A percentile compares a stretch with the other conserved stretches of the same genome.
phyloP scores from a whole-genome alignment of 2,113 vertebrate genomes.

The Cyanocitta stelleri region DNA sequence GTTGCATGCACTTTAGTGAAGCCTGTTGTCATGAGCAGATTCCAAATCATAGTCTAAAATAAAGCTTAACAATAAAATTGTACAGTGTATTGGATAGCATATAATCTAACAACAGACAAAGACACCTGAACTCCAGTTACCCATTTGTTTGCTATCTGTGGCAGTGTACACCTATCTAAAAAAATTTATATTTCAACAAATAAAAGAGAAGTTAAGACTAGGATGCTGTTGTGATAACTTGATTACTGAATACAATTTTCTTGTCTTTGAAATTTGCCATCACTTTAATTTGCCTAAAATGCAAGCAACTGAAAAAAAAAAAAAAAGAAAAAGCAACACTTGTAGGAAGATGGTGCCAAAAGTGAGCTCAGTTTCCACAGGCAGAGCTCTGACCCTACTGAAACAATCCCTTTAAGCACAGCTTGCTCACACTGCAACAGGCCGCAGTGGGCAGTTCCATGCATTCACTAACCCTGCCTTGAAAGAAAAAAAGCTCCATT shows the following conservation, averaged over 20 bases:
- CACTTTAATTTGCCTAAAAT: background rate
- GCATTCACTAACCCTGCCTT: background rate
- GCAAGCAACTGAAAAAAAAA: background rate
- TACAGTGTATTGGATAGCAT: background rate
- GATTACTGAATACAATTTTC: background rate
- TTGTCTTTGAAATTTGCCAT: background rate
- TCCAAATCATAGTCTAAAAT: background rate
- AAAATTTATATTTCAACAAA: background rate
- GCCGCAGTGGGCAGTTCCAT: background rate
- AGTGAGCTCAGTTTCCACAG: background rate
- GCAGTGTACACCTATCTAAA: background rate
- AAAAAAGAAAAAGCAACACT: background rate
- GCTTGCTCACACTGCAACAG: background rate
- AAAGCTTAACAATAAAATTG: background rate
- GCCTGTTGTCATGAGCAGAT: background rate
- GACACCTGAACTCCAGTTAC: background rate
- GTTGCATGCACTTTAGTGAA: background rate
- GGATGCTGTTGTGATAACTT: background rate
- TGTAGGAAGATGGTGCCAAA: background rate
- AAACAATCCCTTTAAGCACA: background rate
- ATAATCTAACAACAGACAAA: background rate
- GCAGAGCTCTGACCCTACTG: background rate
- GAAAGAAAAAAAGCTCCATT: background rate
- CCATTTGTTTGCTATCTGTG: background rate
- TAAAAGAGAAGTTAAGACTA: background rate